A percentile compares a stretch with the other conserved stretches of the same genome.
phyloP scores from a whole-genome alignment of 2,888 invertebrate species.

The Athrips mouffetella region DNA sequence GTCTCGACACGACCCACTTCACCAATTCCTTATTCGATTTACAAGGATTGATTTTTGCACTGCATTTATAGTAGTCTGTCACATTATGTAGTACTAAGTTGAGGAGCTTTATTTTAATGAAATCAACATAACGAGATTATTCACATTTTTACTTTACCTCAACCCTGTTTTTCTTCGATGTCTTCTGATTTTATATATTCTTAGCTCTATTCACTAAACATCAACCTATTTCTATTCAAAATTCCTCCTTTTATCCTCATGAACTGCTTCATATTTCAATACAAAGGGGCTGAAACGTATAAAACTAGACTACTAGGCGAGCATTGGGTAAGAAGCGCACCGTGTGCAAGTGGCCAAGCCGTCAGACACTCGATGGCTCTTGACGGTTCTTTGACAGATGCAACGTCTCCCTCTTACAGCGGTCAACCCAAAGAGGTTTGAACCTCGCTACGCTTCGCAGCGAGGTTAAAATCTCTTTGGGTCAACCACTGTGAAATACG shows the following conservation, averaged over 20 bases:
- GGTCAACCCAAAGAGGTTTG: background rate
- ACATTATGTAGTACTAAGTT: no score
- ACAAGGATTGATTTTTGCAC: background rate
- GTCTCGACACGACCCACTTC: no score
- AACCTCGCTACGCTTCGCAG: no score
- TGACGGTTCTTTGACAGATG: slow-evolving; percentile 68
- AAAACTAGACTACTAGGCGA: slow-evolving; percentile 22
- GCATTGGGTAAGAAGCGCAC: slow-evolving; percentile 45
- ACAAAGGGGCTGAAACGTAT: slow-evolving; percentile 11
- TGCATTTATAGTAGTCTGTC: no score
- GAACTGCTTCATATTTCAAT: slow-evolving; percentile 5
- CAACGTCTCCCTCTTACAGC: slow-evolving; percentile 28
- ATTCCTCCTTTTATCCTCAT: background rate
- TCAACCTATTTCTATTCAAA: background rate
- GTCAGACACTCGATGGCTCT: slow-evolving; percentile 59
- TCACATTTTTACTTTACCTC: no score
- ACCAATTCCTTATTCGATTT: no score
- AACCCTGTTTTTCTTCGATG: background rate
- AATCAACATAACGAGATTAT: no score
- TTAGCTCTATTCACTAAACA: background rate
- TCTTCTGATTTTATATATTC: background rate
- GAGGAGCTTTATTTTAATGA: no score
- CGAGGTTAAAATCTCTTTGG: no score
- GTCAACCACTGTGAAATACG: no score
- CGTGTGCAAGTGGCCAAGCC: slow-evolving; percentile 66